phyloP scores from a whole-genome alignment of 2,113 vertebrate species.

The Pseudolaguvia tuberculata region DNA sequence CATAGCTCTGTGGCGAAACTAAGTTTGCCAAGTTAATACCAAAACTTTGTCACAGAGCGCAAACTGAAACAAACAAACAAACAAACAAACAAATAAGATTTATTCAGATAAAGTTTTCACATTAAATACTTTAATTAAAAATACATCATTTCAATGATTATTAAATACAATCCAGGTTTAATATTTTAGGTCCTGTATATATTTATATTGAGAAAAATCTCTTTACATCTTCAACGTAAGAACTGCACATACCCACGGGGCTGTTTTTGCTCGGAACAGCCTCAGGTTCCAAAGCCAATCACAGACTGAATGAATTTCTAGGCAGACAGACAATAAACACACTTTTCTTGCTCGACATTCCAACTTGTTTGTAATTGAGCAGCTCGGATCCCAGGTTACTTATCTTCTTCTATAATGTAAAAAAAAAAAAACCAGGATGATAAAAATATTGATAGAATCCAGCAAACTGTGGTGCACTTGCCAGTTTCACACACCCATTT shows the following conservation, averaged over 20 bases:
- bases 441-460: constrained; percentile 39
- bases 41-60: constrained; percentile 27
- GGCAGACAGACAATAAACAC: constrained; percentile 44
- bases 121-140: not conserved
- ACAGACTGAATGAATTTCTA: constrained; percentile 39
- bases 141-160: not conserved
- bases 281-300: constrained; percentile 26
- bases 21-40: not conserved
- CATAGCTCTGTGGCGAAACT: no score
- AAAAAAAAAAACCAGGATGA: constrained; percentile 20
- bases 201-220: not conserved
- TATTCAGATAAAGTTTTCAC: constrained; percentile 6
- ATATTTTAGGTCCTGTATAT: constrained; percentile 5
- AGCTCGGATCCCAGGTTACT: constrained; percentile 27
- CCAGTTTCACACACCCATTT: constrained; percentile 44
- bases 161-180: not conserved
- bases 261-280: constrained; percentile 35
- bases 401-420: constrained; percentile 29
- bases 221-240: constrained; percentile 18
- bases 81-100: constrained; percentile 14
- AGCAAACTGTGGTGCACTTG: constrained; percentile 37
- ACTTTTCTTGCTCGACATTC: constrained; percentile 37
- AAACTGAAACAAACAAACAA: not conserved
- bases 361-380: constrained; percentile 33
- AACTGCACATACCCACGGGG: constrained; percentile 23